Conservation (phyloP, 92 coral and sea anemone species). For the Desmophyllum pertusum region DNA sequence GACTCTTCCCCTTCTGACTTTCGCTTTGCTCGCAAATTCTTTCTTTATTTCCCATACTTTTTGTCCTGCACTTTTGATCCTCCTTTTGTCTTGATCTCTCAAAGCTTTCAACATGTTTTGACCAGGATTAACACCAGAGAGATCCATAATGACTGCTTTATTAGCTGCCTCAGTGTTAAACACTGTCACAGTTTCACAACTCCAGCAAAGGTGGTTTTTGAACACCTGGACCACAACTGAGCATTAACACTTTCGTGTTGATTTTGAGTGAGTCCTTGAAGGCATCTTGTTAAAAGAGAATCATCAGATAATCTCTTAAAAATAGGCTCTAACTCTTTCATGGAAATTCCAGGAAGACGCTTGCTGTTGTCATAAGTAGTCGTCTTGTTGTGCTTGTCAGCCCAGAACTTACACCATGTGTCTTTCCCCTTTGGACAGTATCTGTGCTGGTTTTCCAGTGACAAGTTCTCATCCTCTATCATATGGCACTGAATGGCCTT, state of each 20-base stretch:
- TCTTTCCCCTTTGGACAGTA: constrained; percentile 50
- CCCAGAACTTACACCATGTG: constrained; percentile 73
- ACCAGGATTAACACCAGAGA: constrained; percentile 28
- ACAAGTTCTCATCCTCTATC: constrained; percentile 22
- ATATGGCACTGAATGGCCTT: constrained; percentile 46
- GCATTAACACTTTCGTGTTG: constrained; percentile 43
- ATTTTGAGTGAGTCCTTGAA: constrained; percentile 61
- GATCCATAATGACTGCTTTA: constrained; percentile 24
- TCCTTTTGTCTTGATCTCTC: constrained; percentile 9
- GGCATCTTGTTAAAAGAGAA: constrained; percentile 55
- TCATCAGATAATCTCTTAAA: constrained; percentile 50
- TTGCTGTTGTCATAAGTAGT: constrained; percentile 37
- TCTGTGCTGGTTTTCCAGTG: constrained; percentile 56
- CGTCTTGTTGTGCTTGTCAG: constrained; percentile 45
- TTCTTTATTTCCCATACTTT: constrained; percentile 19
- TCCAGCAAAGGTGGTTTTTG: constrained; percentile 51
- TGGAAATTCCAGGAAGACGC: constrained; percentile 54
- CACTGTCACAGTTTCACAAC: constrained; percentile 48
- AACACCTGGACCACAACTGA: constrained; percentile 37
- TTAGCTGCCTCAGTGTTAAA: constrained; percentile 43
- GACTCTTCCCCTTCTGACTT: constrained; percentile 24
- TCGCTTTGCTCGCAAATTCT: constrained; percentile 16
- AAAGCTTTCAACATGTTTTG: constrained; percentile 24
- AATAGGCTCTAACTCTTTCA: constrained; percentile 56
- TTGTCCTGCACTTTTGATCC: constrained; percentile 24